These are phyloP conservation scores for Galerucella pusilla DNA, from an alignment of 2,888 invertebrate genomes.

Conservation along the genomic window DNA sequence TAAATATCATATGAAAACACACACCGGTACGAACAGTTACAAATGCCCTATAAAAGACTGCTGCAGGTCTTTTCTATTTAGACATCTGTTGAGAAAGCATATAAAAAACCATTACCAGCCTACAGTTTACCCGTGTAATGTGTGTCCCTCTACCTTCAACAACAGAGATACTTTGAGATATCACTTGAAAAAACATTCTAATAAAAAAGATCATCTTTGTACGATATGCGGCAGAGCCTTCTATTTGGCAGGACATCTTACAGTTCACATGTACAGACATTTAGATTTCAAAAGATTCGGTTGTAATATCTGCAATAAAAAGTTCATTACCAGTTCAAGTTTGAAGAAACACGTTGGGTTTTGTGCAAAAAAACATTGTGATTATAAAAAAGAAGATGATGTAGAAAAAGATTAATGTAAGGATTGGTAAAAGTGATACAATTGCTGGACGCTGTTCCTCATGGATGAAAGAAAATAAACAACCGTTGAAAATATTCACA, in stretches of 20 bases:
- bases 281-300: not conserved
- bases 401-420: not conserved
- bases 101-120: slow-evolving; percentile 16
- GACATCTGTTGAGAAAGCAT: not conserved
- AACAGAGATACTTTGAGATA: slow-evolving; percentile 10
- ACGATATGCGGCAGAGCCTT: slow-evolving; percentile 7
- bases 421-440: too few relatives aligned
- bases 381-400: not conserved
- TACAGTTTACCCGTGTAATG: not conserved
- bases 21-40: not conserved
- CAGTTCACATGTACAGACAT: slow-evolving; percentile 3
- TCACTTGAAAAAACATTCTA: slow-evolving; percentile 11
- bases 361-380: slow-evolving; percentile 2
- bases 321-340: not conserved
- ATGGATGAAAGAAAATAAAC: too few relatives aligned
- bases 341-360: not conserved
- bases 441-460: too few relatives aligned
- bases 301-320: slow-evolving; percentile 10
- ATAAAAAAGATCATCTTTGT: slow-evolving; percentile 16
- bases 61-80: not conserved
- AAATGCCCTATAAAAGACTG: slow-evolving; percentile 14
- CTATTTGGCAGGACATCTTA: slow-evolving; percentile 7
- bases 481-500: too few relatives aligned
- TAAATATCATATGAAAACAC: slow-evolving; percentile 9
- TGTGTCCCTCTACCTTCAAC: slow-evolving; percentile 9